These are phyloP conservation scores for Catharus minimus DNA, from an alignment of 2,113 vertebrate genomes.

Conservation along the genomic window DNA sequence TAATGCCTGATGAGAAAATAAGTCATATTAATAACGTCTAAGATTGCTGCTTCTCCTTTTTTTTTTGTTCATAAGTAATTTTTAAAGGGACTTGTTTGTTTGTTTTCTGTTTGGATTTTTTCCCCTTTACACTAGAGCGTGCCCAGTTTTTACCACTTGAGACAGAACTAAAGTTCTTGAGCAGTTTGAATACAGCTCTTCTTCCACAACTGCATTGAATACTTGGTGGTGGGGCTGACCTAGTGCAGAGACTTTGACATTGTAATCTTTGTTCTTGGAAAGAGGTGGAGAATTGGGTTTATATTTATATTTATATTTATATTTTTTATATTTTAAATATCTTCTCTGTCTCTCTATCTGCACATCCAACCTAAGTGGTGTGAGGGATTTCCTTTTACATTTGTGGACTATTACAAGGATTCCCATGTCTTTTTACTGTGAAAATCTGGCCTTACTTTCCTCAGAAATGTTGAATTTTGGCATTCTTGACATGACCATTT, in stretches of 20 bases:
- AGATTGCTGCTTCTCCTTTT: not conserved
- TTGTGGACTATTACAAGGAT: not conserved
- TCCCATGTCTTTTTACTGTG: not conserved
- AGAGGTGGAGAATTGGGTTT: not conserved
- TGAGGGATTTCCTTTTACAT: not conserved
- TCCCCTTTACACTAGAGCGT: not conserved
- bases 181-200: not conserved
- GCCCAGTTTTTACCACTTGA: not conserved
- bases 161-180: not conserved
- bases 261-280: not conserved
- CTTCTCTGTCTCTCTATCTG: not conserved
- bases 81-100: not conserved
- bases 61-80: not conserved
- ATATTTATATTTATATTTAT: not conserved
- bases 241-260: not conserved
- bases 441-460: not conserved
- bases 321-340: not conserved
- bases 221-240: not conserved
- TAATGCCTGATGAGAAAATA: not conserved
- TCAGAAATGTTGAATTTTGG: not conserved
- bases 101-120: not conserved
- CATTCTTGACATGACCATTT: not conserved
- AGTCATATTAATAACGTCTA: not conserved
- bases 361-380: fast-evolving
- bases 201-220: not conserved